Percentiles rank a stretch among this genome's conserved stretches.
Conservation (phyloP, 1,140 invertebrate genomes). For the Chionoecetes opilio region DNA sequence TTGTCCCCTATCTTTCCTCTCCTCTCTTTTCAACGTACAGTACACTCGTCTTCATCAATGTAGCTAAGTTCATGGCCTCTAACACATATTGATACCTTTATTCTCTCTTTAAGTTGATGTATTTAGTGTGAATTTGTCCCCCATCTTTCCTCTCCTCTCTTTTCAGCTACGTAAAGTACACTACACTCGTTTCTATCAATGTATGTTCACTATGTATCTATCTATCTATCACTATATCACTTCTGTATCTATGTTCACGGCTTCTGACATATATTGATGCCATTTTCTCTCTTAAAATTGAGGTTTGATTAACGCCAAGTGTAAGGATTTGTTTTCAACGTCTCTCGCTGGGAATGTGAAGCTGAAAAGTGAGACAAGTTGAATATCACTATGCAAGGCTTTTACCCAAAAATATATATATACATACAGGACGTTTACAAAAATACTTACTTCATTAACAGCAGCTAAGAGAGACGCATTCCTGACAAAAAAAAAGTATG, state of each 20-base stretch:
- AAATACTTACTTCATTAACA: not conserved
- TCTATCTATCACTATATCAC: no score
- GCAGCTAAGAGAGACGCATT: not conserved
- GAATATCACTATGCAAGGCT: no score
- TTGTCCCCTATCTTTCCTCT: not conserved
- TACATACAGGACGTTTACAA: not conserved
- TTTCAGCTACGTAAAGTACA: no score
- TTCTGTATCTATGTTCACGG: not conserved
- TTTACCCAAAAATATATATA: no score
- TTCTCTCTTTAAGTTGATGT: no score
- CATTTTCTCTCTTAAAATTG: not conserved
- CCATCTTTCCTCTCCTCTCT: not conserved
- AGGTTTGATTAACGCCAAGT: not conserved
- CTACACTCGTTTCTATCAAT: not conserved
- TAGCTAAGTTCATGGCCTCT: no score
- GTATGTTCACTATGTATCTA: no score
- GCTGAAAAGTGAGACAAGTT: no score
- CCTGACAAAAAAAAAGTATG: not conserved
- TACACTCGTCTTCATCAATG: not conserved
- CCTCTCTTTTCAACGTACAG: not conserved
- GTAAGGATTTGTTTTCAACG: no score
- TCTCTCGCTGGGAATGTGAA: not conserved
- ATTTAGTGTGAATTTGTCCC: constrained; percentile 7
- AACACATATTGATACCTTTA: no score
- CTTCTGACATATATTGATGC: not conserved